Evolutionary conservation across 30 jellyfish, hydroid and myxozoan genomes (phyloP), one percentile per base, ranked within the genome.

Genomic region (Pseudorhiza aurosa): DNA sequence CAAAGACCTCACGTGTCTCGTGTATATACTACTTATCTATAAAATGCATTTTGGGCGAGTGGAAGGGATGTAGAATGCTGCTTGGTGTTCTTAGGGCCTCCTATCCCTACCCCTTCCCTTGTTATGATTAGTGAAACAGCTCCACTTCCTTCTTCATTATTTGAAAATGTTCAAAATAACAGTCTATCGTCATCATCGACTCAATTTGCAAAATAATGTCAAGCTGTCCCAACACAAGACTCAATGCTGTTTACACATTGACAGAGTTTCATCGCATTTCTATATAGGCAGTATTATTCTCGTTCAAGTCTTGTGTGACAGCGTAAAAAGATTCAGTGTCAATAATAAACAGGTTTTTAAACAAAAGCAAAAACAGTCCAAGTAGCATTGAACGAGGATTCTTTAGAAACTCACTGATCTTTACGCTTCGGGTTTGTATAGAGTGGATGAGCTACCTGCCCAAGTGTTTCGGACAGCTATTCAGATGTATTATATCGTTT

Each of bases 341-440:
- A 73, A 73, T 51, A 73, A 73, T 73, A 53, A 73, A 37, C 86
- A 73, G 86, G 76, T 53, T 31, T 26, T 10, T 65, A 73, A 73
- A 73, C 86, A 25, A 53, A 53, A 21, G 32, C 25, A 49, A 21
- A 33, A 28, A 32, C n/a, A 53, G 25, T 43, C 28, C 28, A 36
- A 73, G 51, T 14, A 51, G 51, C 7, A 22, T 35, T 17, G 60
- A 35, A 58, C 25, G 35, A 60, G 9, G 44, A n/a, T 25, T 24
- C 69, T 44, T 68, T 68, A 27, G 44, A 28, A 57, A 53, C 0
- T 40, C 86, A 53, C 47, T 73, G 86, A 73, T 57, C 86, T 51
- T 73, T 73, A 46, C 72, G 72, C 58, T 50, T 9, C 18, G 64
- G 47, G 31, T 73, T 32, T 56, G 86, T 51, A 27, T 58, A 7